Base-by-base conservation (phyloP, 92 coral and sea anemone genomes). In the Paragorgia papillata region DNA sequence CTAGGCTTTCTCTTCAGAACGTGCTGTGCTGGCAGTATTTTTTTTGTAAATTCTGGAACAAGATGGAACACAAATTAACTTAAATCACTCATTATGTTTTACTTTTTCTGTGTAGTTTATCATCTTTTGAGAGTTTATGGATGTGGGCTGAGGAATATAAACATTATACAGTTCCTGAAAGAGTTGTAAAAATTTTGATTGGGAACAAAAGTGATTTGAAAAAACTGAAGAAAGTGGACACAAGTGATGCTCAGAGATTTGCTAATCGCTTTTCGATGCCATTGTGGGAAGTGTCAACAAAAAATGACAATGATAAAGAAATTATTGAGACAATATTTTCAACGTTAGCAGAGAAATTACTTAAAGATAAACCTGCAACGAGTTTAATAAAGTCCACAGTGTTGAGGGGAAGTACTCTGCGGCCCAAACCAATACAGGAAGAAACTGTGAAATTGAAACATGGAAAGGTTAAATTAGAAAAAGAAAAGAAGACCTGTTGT, bases 181-280 rank as follows among this genome's bases (percentile, higher is more conserved):
- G 33, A n/a, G 96, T 95, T 22, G 96, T 93, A 1, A 95, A 87
- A 74, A 83, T 95, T 73, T 76, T 95, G 57, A 89, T 95, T 66
- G 99, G 99, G 30, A 95, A 91, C 69, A 95, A 95, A 59, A 91
- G 99, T 66, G 99, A 95, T 62, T 85, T 95, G 31, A 88, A 85
- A 63, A 71, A 74, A 30, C 85, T 75, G 58, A 91, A 91, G 71
- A 85, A 82, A 48, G 97, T 95, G 0, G 88, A 84, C 64, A 86
- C 99, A n/a, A 95, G 87, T 60, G 89, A 76, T 77, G 99, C 99
- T 55, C 65, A 89, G 50, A 91, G 89, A 71, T 95, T 95, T 89
- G 99, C 99, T 22, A 95, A 91, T 62, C 31, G 40, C 18, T 92
- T 90, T 75, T 80, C 51, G 29, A 95, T 95, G 99, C 92, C 97